Evolutionary conservation across 2,113 vertebrate genomes (phyloP), one percentile per base, ranked within the genome.

Genomic region (Suricata suricatta): DNA sequence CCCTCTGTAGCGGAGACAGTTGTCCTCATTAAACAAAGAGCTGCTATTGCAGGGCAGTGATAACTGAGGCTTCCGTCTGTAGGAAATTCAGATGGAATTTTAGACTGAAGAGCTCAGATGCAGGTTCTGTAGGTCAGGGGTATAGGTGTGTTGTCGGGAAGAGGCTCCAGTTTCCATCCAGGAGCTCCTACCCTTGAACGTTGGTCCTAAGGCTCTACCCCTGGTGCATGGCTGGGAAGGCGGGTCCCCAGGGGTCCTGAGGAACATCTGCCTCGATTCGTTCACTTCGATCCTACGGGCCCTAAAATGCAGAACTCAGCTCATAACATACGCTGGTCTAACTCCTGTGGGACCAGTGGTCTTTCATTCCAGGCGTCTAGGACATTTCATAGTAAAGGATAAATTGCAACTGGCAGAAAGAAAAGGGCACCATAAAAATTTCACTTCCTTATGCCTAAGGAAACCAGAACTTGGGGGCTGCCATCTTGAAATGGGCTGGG

Each of bases 1-100:
- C 12, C n/a, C 2, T 33, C 10, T 11, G 35, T 29, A 31, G 13
- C 0, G 4, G 12, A 35, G 25, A 27, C 50, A 15, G 23, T 4
- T 41, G 54, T 21, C 7, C 0, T 12, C 25, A 4, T 16, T 47
- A 9, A 60, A 71, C 3, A 44, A 69, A 57, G 19, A 69, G 13
- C 74, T 21, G 33, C 76, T 21, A 16, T 16, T 27, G 14, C 17
- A 80, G 15, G 80, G 31, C 5, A 16, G 2, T 60, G 41, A 25
- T 7, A 4, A 47, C 10, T 31, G 11, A 64, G 33, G 52, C 35
- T 81, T 81, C 31, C 47, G 31, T 44, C 31, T 81, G 3, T 71
- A 71, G 38, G 50, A 57, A 72, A 35, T 88, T 23, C 6, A 35
- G 19, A 17, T 41, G 44, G 25, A 47, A 31, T 29, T 86, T 69